Evolutionary conservation across 2,888 invertebrate species (phyloP), one percentile per base, ranked within the genome.

Genomic region (Lepeophtheirus nordmannii): DNA sequence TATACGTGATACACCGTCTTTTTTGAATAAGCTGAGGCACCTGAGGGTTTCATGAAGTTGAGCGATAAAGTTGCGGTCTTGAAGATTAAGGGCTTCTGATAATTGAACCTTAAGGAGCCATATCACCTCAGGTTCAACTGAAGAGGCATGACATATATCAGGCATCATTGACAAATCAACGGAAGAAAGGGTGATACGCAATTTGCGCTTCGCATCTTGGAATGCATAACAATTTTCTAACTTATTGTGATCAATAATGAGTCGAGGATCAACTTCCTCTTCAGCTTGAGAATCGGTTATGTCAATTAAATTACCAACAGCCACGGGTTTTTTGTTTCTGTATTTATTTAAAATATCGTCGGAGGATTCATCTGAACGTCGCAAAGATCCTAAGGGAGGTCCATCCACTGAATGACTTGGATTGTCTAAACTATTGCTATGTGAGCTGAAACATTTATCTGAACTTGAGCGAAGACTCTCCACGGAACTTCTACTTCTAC

Each of bases 291-390:
- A n/a, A 12, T 41, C 11, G 12, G 22, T 20, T 39, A 30, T 14
- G 58, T 30, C 38, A 58, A 53, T 11, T 30, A 39, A 62, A 65
- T 65, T 61, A 58, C 69, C 82, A 80, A 70, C 68, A 56, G 70
- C 70, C 10, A 71, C 68, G 56, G 72, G 71, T 10, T 72, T 70
- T 68, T 77, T 76, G 68, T 84, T 81, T 5, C 93, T 81, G 77
- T 96, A 96, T 77, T 94, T 96, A 57, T 90, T 94, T 70, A 96
- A 80, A 73, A 96, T 96, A 73, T 94, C 92, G 73, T 94, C 93
- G 0, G 87, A 85, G 41, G 83, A 83, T 78, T 91, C 91, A 41
- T 68, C 68, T n/a, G 53, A 17, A 46, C 53, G 17, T 17, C 8
- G n/a, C 53, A 46, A 17, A 46, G 53, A 46, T 30, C 30, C 30